Evolutionary conservation across 2,888 invertebrate genomes (phyloP).

Genomic region (Ichneumoninae sp.): DNA sequence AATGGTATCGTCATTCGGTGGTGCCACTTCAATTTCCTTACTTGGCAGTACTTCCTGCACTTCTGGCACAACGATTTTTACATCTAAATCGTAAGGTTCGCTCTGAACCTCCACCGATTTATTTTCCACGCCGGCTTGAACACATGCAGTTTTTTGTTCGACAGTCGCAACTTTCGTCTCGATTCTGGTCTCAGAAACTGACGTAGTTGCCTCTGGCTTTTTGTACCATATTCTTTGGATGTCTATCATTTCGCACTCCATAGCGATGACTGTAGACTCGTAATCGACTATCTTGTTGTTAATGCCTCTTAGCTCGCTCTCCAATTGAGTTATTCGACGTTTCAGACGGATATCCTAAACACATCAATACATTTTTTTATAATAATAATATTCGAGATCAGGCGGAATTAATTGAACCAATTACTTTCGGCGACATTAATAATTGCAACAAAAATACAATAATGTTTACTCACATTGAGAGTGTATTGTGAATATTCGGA

Average conservation of each 20-base stretch:
- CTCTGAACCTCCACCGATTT: conserved; percentile 71
- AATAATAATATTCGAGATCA: background rate
- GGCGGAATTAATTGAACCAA: background rate
- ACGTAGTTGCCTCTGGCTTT: conserved; percentile 55
- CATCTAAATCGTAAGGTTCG: conserved; percentile 53
- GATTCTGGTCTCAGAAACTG: conserved; percentile 40
- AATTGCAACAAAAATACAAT: background rate
- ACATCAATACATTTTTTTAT: background rate
- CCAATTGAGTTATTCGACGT: conserved; percentile 76
- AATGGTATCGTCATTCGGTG: conserved; percentile 23
- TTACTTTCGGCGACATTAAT: background rate
- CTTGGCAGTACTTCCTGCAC: conserved; percentile 22
- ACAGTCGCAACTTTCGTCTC: conserved; percentile 54
- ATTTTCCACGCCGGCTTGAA: conserved; percentile 68
- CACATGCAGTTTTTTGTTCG: conserved; percentile 64
- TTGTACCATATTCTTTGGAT: conserved; percentile 76
- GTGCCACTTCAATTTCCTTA: conserved; percentile 13
- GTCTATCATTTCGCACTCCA: conserved; percentile 78
- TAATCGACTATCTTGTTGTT: conserved; percentile 73
- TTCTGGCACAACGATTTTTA: conserved; percentile 30
- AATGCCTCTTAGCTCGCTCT: conserved; percentile 74
- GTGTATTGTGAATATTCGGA: conserved; percentile 77
- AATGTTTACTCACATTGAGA: conserved; percentile 72
- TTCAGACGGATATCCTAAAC: conserved; percentile 78
- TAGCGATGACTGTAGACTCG: conserved; percentile 72